These are phyloP conservation scores for Pseudotriccus pelzelni DNA, from an alignment of 2,797 vertebrate species.

Conservation along the genomic window DNA sequence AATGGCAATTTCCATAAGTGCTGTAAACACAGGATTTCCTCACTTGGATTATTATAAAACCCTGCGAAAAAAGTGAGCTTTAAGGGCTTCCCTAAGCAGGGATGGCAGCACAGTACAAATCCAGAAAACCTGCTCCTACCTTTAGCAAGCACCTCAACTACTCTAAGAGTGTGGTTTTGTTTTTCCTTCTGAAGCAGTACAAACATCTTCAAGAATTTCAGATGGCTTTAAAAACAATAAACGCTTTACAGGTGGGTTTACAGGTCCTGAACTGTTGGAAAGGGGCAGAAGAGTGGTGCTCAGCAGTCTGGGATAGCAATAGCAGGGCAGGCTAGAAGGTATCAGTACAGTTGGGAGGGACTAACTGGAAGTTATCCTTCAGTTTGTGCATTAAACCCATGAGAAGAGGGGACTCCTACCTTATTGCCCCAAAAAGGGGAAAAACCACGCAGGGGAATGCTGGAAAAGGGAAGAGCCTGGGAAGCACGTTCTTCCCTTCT, in stretches of 20 bases:
- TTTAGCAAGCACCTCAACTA: not conserved
- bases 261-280: not conserved
- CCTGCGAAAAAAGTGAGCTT: not conserved
- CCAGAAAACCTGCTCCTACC: not conserved
- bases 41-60: constrained; percentile 37
- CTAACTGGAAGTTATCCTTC: not conserved
- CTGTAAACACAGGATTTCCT: constrained; percentile 54
- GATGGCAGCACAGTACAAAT: not conserved
- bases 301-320: not conserved
- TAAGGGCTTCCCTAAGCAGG: not conserved
- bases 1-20: constrained; percentile 7
- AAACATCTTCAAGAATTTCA: not conserved
- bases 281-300: not conserved
- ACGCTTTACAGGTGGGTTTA: not conserved
- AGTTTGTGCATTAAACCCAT: not conserved
- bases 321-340: not conserved
- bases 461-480: not conserved
- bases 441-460: not conserved
- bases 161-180: too few relatives aligned
- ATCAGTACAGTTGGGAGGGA: not conserved
- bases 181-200: not conserved
- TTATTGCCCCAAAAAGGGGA: not conserved
- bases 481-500: not conserved
- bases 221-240: not conserved
- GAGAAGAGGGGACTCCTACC: not conserved